Evolutionary conservation across 2,113 vertebrate species (phyloP).

Genomic region (Myiopsitta monachus): DNA sequence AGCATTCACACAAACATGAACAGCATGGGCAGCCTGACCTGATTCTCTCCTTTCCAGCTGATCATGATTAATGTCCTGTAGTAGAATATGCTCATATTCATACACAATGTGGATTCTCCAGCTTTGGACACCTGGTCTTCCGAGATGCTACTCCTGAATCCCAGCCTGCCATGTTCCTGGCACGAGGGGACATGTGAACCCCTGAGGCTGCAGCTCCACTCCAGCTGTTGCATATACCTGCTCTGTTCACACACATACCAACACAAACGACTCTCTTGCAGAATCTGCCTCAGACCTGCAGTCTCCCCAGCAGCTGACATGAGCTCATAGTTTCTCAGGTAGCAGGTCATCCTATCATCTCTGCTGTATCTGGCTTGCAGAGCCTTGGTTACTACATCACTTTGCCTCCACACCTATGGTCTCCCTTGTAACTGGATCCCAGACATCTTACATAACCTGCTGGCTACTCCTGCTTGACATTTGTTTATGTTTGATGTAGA

Average conservation of each 20-base stretch:
- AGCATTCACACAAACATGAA: not conserved
- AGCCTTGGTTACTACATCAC: not conserved
- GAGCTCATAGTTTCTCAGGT: not conserved
- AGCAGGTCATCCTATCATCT: not conserved
- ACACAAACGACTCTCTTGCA: not conserved
- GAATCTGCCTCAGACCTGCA: not conserved
- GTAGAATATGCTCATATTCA: not conserved
- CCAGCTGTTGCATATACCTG: not conserved
- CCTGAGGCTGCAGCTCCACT: not conserved
- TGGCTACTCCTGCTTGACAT: not conserved
- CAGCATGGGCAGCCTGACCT: not conserved
- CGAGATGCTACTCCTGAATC: not conserved
- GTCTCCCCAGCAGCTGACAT: too few relatives aligned
- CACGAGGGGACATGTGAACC: not conserved
- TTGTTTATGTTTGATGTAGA: not conserved
- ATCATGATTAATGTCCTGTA: not conserved
- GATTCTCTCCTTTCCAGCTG: not conserved
- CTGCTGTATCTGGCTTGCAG: not conserved
- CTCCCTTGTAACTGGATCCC: not conserved
- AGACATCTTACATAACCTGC: not conserved
- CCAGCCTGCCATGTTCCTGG: not conserved
- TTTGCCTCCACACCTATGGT: not conserved
- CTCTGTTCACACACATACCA: not conserved
- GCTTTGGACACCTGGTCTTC: not conserved
- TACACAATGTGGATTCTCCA: not conserved